Evolutionary conservation across 30 jellyfish, hydroid and myxozoan species (phyloP).

Genomic region (Hydractinia symbiolongicarpus): DNA sequence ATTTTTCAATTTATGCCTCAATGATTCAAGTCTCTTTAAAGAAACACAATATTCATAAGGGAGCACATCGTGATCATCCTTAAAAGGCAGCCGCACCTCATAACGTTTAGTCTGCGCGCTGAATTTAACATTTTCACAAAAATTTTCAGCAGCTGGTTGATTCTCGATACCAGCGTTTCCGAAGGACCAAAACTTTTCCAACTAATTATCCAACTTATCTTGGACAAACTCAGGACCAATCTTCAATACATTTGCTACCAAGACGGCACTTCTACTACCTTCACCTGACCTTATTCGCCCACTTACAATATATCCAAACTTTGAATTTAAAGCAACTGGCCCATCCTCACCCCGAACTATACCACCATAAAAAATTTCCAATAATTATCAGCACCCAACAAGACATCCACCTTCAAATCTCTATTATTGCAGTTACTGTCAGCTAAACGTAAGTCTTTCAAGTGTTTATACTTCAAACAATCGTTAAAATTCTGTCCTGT

Average conservation of each 20-base stretch:
- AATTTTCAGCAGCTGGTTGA: no score
- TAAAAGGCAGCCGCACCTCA: conserved; percentile 40
- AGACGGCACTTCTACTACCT: no score
- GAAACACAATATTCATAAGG: conserved; percentile 19
- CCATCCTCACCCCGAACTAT: no score
- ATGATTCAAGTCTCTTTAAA: conserved; percentile 18
- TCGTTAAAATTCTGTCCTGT: neutral
- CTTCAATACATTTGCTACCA: neutral
- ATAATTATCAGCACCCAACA: neutral
- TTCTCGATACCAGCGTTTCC: no score
- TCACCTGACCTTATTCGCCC: no score
- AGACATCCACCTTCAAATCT: neutral
- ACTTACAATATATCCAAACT: no score
- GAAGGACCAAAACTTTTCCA: no score
- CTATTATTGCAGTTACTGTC: neutral
- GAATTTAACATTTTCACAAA: no score
- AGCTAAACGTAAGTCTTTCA: conserved; percentile 9
- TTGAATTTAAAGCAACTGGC: no score
- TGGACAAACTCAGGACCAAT: neutral
- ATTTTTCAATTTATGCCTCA: conserved; percentile 11
- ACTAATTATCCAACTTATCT: no score
- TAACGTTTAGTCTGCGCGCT: conserved; percentile 9
- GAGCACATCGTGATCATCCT: conserved; percentile 28
- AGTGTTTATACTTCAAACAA: neutral
- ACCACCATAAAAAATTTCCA: no score